These are phyloP conservation scores for Pheosia tremula DNA, from an alignment of 2,888 invertebrate genomes.

Conservation along the genomic window DNA sequence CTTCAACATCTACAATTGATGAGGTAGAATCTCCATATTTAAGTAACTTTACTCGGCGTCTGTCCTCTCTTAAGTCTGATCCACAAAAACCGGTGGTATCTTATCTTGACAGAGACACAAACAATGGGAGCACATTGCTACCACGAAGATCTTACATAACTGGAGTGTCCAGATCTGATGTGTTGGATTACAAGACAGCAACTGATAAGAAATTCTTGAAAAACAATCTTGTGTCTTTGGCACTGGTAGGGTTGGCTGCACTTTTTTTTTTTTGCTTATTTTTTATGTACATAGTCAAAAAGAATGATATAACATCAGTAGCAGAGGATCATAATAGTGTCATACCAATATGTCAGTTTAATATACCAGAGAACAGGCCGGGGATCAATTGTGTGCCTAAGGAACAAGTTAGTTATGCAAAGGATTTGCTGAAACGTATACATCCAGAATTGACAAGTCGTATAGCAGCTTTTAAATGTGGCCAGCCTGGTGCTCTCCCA, in stretches of 20 bases:
- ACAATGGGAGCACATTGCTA: constrained; percentile 67
- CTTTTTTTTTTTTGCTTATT: constrained; percentile 88
- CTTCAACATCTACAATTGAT: constrained; percentile 70
- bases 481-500: constrained; percentile 75
- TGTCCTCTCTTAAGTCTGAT: constrained; percentile 79
- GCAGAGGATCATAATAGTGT: constrained; percentile 83
- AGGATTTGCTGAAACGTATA: constrained; percentile 86
- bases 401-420: constrained; percentile 85
- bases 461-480: constrained; percentile 84
- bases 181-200: constrained; percentile 67
- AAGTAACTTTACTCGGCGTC: constrained; percentile 88
- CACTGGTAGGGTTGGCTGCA: constrained; percentile 85
- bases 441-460: constrained; percentile 86
- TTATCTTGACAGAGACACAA: constrained; percentile 65
- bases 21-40: constrained; percentile 88
- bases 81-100: constrained; percentile 54
- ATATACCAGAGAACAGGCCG: constrained; percentile 79
- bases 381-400: constrained; percentile 87
- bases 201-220: constrained; percentile 81
- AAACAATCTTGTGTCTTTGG: constrained; percentile 86
- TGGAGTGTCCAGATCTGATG: constrained; percentile 66
- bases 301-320: constrained; percentile 82
- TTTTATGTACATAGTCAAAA: constrained; percentile 88
- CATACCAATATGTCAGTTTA: constrained; percentile 83
- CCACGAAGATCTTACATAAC: constrained; percentile 72